A percentile compares a stretch with the other conserved stretches of the same genome.
Evolutionary conservation across 2,113 vertebrate species (phyloP).

Genomic region (Sinosuthora webbiana): DNA sequence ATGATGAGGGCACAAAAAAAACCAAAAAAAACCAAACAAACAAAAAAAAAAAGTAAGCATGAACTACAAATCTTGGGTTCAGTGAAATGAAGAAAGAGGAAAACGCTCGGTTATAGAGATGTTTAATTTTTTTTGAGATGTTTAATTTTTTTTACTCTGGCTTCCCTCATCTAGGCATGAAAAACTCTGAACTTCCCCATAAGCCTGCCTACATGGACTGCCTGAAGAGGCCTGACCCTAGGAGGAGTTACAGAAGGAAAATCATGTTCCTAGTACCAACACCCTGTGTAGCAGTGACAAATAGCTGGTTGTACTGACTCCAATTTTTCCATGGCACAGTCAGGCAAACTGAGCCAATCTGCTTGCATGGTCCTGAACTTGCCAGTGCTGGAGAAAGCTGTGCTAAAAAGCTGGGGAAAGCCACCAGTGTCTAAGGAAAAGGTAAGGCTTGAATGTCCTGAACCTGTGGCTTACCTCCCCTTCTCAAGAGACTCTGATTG

Average conservation of each 20-base stretch:
- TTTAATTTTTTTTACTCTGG: not conserved
- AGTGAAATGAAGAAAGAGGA: not conserved
- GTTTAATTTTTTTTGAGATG: not conserved
- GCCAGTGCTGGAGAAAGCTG: not conserved
- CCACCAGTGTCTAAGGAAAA: not conserved
- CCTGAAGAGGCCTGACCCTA: not conserved
- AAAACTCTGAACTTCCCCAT: not conserved
- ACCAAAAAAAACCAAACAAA: not conserved
- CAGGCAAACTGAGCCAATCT: not conserved
- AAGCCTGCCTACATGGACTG: not conserved
- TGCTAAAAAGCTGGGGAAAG: not conserved
- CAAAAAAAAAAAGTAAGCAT: not conserved
- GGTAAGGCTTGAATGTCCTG: not conserved
- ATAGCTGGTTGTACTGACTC: not conserved
- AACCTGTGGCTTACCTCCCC: not conserved
- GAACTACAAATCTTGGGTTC: not conserved
- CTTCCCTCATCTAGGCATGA: not conserved
- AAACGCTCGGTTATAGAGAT: not conserved
- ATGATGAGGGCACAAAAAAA: not conserved
- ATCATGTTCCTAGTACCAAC: not conserved
- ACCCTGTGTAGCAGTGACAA: fast-evolving
- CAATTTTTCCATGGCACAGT: not conserved
- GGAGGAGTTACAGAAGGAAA: not conserved
- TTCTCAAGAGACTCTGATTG: fast-evolving
- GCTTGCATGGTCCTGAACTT: not conserved